Evolutionary conservation across 2,113 vertebrate species (phyloP).

Genomic region (Taxidea taxus): DNA sequence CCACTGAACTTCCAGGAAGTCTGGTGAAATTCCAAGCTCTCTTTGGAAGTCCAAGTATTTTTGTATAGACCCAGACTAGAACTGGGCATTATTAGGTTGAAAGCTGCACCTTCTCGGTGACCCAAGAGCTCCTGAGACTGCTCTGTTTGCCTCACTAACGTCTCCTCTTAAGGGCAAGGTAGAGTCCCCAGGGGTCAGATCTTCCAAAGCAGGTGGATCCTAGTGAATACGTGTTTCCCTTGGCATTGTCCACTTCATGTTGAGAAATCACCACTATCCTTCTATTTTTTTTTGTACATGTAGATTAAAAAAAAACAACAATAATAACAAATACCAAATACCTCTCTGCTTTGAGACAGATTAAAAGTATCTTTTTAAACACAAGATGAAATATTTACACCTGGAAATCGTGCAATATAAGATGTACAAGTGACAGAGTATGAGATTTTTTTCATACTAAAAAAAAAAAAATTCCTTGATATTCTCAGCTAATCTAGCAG

Average conservation of each 20-base stretch:
- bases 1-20: neutral
- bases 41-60: neutral
- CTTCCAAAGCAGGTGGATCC: neutral
- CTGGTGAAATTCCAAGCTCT: neutral
- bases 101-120: neutral
- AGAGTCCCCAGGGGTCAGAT: neutral
- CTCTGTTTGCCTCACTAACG: neutral
- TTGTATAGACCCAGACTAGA: neutral
- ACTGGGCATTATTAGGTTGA: neutral
- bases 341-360: neutral
- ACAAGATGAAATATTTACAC: neutral
- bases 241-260: too few species aligned
- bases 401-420: neutral
- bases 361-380: neutral
- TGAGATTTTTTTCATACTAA: neutral
- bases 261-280: neutral
- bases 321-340: neutral
- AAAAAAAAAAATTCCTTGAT: neutral
- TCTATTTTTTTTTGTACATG: neutral
- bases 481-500: neutral
- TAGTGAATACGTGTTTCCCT: fast-evolving
- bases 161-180: fast-evolving
- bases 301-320: neutral
- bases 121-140: neutral
- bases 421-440: neutral